Conservation (phyloP, 2,113 vertebrate species). For the Zosterops hypoxanthus region DNA sequence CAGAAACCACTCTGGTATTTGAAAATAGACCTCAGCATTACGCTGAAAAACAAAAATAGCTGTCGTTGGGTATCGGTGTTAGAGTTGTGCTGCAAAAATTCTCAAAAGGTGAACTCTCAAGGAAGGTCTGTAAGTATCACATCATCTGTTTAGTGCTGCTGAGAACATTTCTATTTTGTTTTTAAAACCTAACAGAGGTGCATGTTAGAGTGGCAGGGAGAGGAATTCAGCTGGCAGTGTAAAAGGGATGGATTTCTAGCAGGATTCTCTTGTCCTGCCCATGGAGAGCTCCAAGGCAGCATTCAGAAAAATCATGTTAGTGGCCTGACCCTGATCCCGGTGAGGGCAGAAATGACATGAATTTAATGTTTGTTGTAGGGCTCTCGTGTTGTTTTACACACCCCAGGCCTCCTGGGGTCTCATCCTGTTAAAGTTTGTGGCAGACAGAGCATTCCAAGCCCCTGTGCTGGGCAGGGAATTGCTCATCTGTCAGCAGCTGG, state of each 20-base stretch:
- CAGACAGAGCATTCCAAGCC: neutral
- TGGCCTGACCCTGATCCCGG: accelerated
- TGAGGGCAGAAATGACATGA: neutral
- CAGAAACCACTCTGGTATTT: neutral
- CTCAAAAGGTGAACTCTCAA: neutral
- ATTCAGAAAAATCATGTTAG: neutral
- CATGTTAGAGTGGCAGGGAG: neutral
- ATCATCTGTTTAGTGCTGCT: neutral
- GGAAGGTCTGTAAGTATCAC: neutral
- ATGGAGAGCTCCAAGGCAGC: neutral
- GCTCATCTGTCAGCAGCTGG: neutral
- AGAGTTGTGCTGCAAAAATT: neutral
- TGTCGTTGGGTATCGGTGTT: neutral
- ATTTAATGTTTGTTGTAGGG: neutral
- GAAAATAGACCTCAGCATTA: neutral
- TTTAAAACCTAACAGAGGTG: neutral
- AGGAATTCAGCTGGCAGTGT: neutral
- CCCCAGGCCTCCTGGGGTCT: neutral
- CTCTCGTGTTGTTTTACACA: neutral
- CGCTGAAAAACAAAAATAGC: neutral
- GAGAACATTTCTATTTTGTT: neutral
- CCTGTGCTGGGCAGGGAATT: neutral
- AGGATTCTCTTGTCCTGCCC: neutral
- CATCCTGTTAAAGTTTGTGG: neutral
- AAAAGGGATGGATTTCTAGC: neutral